Percentiles rank a stretch among this genome's conserved stretches.
Conservation (phyloP, 2,113 vertebrate species). For the Oxyruncus cristatus region DNA sequence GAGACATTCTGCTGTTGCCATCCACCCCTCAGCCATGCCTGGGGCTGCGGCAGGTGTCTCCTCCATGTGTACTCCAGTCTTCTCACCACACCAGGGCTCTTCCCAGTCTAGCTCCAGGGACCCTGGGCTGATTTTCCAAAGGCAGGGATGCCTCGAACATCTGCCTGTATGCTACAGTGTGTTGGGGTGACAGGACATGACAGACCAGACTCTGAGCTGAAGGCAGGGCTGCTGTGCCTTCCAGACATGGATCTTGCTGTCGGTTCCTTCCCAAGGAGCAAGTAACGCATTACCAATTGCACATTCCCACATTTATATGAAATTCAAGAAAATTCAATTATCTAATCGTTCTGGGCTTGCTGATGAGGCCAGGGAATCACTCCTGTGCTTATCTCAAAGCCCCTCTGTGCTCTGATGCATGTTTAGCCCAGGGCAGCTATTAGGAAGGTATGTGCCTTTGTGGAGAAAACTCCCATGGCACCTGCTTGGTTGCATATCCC, state of each 20-base stretch:
- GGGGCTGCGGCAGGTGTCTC: not conserved
- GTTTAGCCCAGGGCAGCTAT: not conserved
- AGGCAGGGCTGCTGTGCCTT: not conserved
- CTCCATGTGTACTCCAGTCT: no score
- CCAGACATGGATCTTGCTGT: not conserved
- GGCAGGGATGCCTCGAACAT: not conserved
- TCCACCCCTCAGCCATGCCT: not conserved
- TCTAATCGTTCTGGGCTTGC: not conserved
- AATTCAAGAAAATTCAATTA: not conserved
- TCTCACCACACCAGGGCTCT: not conserved
- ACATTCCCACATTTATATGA: not conserved
- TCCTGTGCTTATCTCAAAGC: not conserved
- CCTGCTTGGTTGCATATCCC: not conserved
- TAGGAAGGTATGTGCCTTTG: not conserved
- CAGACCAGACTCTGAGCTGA: not conserved
- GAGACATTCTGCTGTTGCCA: not conserved
- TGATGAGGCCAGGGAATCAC: not conserved
- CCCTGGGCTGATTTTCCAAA: not conserved
- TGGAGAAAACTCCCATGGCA: not conserved
- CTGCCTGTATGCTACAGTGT: rapidly evolving
- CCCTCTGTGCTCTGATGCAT: not conserved
- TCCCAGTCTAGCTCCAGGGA: not conserved
- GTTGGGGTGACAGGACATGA: rapidly evolving
- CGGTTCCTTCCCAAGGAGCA: not conserved
- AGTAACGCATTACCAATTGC: not conserved